Evolutionary conservation across 2,888 invertebrate genomes (phyloP).

Genomic region (Rhagophthalmus giganteus): DNA sequence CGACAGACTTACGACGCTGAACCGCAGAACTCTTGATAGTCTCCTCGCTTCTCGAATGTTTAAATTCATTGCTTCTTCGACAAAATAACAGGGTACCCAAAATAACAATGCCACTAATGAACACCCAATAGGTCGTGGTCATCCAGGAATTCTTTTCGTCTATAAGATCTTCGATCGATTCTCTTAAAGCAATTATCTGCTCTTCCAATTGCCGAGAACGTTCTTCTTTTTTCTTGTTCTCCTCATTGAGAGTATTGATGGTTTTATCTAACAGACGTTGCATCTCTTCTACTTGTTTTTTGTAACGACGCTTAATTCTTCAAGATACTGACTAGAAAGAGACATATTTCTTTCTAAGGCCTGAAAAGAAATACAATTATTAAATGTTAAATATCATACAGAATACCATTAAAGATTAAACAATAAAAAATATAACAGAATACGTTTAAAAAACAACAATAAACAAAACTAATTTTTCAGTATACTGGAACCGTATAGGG

Average conservation of each 20-base stretch:
- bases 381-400: background rate
- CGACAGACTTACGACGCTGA: constrained; percentile 66
- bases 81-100: constrained; percentile 60
- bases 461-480: too few relatives aligned
- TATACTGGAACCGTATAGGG: too few relatives aligned
- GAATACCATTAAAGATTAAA: background rate
- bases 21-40: constrained; percentile 30
- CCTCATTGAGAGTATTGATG: constrained; percentile 71
- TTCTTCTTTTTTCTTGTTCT: constrained; percentile 77
- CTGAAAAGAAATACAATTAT: constrained; percentile 59
- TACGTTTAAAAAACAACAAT: background rate
- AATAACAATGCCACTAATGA: constrained; percentile 57
- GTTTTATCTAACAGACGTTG: constrained; percentile 82
- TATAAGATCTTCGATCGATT: constrained; percentile 63
- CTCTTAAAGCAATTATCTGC: constrained; percentile 66
- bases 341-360: constrained; percentile 96
- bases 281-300: constrained; percentile 95
- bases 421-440: background rate
- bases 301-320: constrained; percentile 94
- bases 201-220: constrained; percentile 61
- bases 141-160: constrained; percentile 68
- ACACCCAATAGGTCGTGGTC: constrained; percentile 62
- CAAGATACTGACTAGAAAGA: constrained; percentile 92
- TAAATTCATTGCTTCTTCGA: constrained; percentile 52
- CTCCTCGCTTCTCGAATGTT: constrained; percentile 17